Base-by-base conservation (phyloP, 2,113 vertebrate genomes). In the Capreolus pygargus region DNA sequence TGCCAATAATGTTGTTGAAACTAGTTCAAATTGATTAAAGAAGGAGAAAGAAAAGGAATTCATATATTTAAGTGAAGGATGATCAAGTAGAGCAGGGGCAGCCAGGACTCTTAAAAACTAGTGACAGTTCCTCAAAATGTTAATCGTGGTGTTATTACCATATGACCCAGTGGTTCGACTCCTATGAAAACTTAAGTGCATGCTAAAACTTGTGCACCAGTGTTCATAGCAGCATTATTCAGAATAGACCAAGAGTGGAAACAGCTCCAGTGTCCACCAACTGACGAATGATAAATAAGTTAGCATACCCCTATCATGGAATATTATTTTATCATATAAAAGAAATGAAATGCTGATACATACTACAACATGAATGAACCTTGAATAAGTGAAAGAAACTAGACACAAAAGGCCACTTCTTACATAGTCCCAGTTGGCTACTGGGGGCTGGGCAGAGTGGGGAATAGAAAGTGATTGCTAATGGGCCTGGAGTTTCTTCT, bases 361-460 rank as follows among this genome's bases (percentile, higher is more conserved):
- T 36, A 54, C 58, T 67, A 10, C 30, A 79, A 60, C 60, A 67
- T 87, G 28, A 50, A 45, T 81, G 76, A 89, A 82, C 50, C 39
- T 82, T 86, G 58, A 86, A 58, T 67, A 95, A 93, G 83, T 61
- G 27, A 87, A 95, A 95, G 82, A 93, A 97, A 25, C 30, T 67
- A 78, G 45, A 91, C n/a, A 70, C 17, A 70, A 60, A 90, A 83
- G 52, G 17, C 12, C 45, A 79, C 60, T 28, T 67, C 60, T 19
- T 76, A 5, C 64, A 36, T 82, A 58, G 61, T 54, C 90, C 85
- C 25, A 85, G 87, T 95, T 93, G 67, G 6, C 43, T 74, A 3
- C 13, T 45, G 28, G 39, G 16, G 30, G 9, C 64, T 81, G 10
- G 13, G n/a, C 16, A 82, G 83, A 81, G 7, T 33, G 30, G 54